Evolutionary conservation across 2,888 invertebrate genomes (phyloP).

Genomic region (Merodon equestris): DNA sequence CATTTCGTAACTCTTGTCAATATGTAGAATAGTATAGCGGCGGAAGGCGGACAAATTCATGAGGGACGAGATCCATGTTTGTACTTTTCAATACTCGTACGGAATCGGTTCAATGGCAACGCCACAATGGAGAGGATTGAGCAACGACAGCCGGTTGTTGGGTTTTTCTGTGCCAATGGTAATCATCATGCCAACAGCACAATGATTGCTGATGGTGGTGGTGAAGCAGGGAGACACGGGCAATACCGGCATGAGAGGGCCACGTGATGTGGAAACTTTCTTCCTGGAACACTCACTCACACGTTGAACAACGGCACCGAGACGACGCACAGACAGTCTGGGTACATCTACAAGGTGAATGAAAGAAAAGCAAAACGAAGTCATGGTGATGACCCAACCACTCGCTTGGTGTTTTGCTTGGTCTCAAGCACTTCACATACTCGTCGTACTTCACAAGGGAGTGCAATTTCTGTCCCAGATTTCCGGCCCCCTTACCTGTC

Average conservation of each 20-base stretch:
- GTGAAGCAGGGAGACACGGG: no score
- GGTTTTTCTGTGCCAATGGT: constrained; percentile 9
- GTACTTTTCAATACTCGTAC: neutral
- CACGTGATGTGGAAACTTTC: constrained; percentile 47
- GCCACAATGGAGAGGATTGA: neutral
- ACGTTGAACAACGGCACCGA: constrained; percentile 2
- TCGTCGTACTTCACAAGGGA: constrained; percentile 32
- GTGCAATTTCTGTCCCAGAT: constrained; percentile 29
- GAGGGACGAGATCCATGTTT: no score
- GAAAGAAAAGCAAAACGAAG: no score
- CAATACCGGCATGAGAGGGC: constrained; percentile 25
- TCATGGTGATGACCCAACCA: constrained; percentile 9
- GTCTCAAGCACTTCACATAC: no score
- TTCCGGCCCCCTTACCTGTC: neutral
- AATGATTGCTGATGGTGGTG: no score
- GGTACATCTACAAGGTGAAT: no score
- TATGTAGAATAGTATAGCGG: no score
- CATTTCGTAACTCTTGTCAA: no score
- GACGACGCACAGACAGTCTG: neutral
- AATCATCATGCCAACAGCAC: constrained; percentile 17
- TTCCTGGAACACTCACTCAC: constrained; percentile 39
- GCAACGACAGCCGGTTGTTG: neutral
- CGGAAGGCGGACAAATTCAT: no score
- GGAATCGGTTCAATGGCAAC: constrained; percentile 16
- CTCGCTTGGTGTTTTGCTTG: neutral